Conservation (phyloP, 2,888 invertebrate genomes). For the Iselma pallidipennis region DNA sequence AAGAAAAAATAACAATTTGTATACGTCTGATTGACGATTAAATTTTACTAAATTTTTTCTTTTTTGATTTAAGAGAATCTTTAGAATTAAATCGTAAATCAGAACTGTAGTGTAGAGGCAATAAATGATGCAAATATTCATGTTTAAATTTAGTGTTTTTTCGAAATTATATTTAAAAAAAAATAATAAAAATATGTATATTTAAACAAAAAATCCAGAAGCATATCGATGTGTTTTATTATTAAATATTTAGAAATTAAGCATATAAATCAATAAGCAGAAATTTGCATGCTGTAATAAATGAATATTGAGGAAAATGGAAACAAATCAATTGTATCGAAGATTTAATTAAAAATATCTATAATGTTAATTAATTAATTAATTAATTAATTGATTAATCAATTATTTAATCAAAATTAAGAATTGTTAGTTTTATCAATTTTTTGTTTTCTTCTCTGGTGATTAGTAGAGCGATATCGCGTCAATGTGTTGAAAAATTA, state of each 20-base stretch:
- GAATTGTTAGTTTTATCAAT: not conserved
- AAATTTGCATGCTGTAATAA: not conserved
- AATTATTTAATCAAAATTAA: not conserved
- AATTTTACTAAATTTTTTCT: slow-evolving; percentile 15
- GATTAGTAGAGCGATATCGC: not conserved
- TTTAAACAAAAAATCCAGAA: not conserved
- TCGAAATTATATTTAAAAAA: not conserved
- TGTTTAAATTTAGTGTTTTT: slow-evolving; percentile 33
- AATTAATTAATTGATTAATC: not conserved
- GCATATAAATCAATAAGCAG: not conserved
- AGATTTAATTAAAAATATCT: too few relatives aligned
- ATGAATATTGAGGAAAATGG: too few relatives aligned
- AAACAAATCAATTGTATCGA: too few relatives aligned
- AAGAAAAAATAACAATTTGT: too few relatives aligned
- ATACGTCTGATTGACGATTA: not conserved
- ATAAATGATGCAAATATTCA: slow-evolving; percentile 34
- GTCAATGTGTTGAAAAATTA: not conserved
- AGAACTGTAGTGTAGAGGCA: slow-evolving; percentile 40
- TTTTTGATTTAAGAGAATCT: not conserved
- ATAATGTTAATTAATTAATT: not conserved
- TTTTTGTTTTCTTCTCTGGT: not conserved
- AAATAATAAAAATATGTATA: not conserved
- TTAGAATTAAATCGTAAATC: slow-evolving; percentile 10
- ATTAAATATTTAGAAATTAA: not conserved
- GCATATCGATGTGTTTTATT: slow-evolving; percentile 2